Conservation (phyloP, 2,888 invertebrate species). For the Cyaniris semiargus region DNA sequence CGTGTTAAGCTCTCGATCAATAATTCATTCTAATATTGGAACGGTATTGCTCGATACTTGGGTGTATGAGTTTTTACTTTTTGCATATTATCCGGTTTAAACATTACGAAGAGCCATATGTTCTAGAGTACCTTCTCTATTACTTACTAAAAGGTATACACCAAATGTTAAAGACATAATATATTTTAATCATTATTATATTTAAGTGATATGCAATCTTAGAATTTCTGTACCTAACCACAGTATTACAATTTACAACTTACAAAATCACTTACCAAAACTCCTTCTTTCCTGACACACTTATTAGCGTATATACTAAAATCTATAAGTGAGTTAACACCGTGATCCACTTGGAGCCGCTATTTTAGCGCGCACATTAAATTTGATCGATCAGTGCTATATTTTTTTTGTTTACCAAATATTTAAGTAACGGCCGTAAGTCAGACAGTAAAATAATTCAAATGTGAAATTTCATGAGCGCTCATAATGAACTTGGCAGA, state of each 20-base stretch:
- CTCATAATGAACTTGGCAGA: conserved; percentile 80
- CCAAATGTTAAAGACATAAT: no score
- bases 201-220: no score
- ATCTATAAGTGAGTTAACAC: conserved; percentile 36
- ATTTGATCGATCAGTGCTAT: conserved; percentile 79
- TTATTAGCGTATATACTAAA: conserved; percentile 12
- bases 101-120: not conserved
- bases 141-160: no score
- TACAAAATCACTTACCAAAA: not conserved
- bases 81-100: not conserved
- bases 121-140: not conserved
- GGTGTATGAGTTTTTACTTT: not conserved
- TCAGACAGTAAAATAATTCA: conserved; percentile 81
- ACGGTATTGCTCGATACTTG: not conserved
- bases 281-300: conserved; percentile 4
- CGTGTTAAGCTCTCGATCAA: not conserved
- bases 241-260: not conserved
- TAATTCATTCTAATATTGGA: conserved; percentile 4
- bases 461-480: conserved; percentile 81
- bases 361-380: conserved; percentile 74
- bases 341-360: conserved; percentile 69
- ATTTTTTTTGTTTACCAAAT: conserved; percentile 80
- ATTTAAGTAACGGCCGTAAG: conserved; percentile 80
- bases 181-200: no score
- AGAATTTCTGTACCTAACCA: not conserved